A percentile compares a stretch with the other conserved stretches of the same genome.
Evolutionary conservation across 1,140 invertebrate genomes (phyloP).

Genomic region (Diorhabda sublineata): DNA sequence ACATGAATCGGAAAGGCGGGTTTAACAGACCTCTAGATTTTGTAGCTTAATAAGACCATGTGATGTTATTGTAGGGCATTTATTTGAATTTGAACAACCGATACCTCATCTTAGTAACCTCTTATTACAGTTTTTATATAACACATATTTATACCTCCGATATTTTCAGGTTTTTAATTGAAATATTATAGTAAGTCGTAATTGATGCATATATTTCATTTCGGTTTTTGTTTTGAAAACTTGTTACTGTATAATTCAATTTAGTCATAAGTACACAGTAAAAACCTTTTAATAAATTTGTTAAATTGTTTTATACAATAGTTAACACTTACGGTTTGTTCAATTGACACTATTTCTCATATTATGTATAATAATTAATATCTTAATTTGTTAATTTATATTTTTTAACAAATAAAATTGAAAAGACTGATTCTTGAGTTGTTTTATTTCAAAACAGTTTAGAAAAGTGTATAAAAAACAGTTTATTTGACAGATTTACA

Average conservation of each 20-base stretch:
- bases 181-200: too few relatives aligned
- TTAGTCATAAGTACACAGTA: too few relatives aligned
- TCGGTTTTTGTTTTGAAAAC: too few relatives aligned
- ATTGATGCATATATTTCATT: too few relatives aligned
- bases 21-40: slow-evolving; percentile 98
- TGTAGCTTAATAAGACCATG: slow-evolving; percentile 61
- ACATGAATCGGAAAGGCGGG: slow-evolving; percentile 99
- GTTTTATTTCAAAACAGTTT: too few relatives aligned
- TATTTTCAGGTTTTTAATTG: slow-evolving; percentile 16
- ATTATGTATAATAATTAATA: background rate
- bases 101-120: slow-evolving; percentile 28
- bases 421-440: background rate
- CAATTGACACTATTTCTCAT: slow-evolving; percentile 1
- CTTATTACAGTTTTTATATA: slow-evolving; percentile 3
- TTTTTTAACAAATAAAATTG: slow-evolving; percentile 5
- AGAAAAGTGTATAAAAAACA: too few relatives aligned
- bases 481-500: too few relatives aligned
- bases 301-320: slow-evolving; percentile 19
- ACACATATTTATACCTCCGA: background rate
- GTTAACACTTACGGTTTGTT: slow-evolving; percentile 22
- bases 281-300: background rate
- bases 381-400: slow-evolving; percentile 3
- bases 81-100: slow-evolving; percentile 31
- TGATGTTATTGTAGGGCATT: background rate
- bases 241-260: too few relatives aligned